Evolutionary conservation across 2,797 vertebrate species (phyloP), one percentile per base, ranked within the genome.

Genomic region (Gymnothorax javanicus): DNA sequence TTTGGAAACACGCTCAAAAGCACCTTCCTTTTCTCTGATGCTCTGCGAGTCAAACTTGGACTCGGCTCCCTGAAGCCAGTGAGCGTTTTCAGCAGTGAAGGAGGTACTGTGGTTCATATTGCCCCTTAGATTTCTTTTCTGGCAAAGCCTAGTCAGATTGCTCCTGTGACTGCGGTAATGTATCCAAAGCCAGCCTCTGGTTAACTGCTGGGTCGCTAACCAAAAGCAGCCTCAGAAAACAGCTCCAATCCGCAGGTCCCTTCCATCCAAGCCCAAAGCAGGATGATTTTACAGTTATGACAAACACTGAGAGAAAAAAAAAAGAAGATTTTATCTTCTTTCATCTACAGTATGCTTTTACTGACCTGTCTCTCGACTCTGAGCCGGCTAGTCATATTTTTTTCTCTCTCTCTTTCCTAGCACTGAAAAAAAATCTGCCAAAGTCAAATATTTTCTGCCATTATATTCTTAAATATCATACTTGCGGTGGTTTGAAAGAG

Each of bases 401-500:
- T 59, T 93, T 85, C 82, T 12, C 27, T 84, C 88, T 82, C 87
- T 89, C 91, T 92, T 92, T 93, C 86, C 89, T 20, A 75, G 84
- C 92, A 92, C 89, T 93, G 87, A 83, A 90, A 73, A 90, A 73
- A 91, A 89, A 89, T 89, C 89, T 91, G 89, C 86, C 17, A n/a
- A 43, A 75, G 52, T 52, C 84, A 52, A 52, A 84, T 60, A 71
- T 52, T 84, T 57, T 50, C 64, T 43, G 9, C n/a, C 25, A 13
- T 84, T 87, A 62, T 87, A 17, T 84, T 84, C 71, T 84, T 60
- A 77, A 56, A 62, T 58, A 23, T 84, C 33, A 62, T 27, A 11
- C 73, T 84, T 87, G 89, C 89, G 85, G 88, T 56, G 84, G 89
- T 91, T 88, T 87, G 33, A 82, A 91, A 88, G 60, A 81, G 86